Evolutionary conservation across 53 echinoderm and acorn worm genomes (phyloP).

Genomic region (Zoroaster sp.): DNA sequence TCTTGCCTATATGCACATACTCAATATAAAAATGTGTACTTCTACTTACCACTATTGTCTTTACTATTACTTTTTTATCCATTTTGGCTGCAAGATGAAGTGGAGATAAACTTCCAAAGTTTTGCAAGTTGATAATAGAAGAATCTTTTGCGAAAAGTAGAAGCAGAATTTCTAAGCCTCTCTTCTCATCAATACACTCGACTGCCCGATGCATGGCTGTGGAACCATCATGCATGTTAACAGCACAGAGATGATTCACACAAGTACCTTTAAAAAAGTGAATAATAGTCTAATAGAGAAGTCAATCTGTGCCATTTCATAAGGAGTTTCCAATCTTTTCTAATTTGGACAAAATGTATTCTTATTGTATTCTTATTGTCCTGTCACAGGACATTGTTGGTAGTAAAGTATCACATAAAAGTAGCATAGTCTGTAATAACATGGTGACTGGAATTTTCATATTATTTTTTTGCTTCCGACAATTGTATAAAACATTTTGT

Average conservation of each 20-base stretch:
- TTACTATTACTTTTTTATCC: slow-evolving; percentile 79
- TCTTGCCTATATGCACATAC: neutral
- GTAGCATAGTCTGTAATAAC: too few species aligned
- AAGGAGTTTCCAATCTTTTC: too few species aligned
- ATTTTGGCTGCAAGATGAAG: slow-evolving; percentile 86
- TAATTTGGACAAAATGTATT: too few species aligned
- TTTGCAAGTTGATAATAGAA: slow-evolving; percentile 72
- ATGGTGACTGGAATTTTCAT: too few species aligned
- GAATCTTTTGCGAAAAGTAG: slow-evolving; percentile 67
- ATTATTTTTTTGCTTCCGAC: too few species aligned
- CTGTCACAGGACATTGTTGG: too few species aligned
- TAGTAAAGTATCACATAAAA: too few species aligned
- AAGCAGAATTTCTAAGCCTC: slow-evolving; percentile 44
- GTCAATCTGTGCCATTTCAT: too few species aligned
- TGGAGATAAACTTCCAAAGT: slow-evolving; percentile 71
- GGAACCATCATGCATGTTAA: slow-evolving; percentile 77
- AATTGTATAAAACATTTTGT: too few species aligned
- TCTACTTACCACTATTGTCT: slow-evolving; percentile 84
- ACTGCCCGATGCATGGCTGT: slow-evolving; percentile 81
- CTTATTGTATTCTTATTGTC: too few species aligned
- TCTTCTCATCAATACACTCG: slow-evolving; percentile 71
- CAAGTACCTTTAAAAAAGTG: slow-evolving; percentile 68
- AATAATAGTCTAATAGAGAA: too few species aligned
- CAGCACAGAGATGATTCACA: slow-evolving; percentile 85
- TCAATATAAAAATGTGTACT: neutral